Evolutionary conservation across 2,797 vertebrate species (phyloP).

Genomic region (Erpetoichthys calabaricus): DNA sequence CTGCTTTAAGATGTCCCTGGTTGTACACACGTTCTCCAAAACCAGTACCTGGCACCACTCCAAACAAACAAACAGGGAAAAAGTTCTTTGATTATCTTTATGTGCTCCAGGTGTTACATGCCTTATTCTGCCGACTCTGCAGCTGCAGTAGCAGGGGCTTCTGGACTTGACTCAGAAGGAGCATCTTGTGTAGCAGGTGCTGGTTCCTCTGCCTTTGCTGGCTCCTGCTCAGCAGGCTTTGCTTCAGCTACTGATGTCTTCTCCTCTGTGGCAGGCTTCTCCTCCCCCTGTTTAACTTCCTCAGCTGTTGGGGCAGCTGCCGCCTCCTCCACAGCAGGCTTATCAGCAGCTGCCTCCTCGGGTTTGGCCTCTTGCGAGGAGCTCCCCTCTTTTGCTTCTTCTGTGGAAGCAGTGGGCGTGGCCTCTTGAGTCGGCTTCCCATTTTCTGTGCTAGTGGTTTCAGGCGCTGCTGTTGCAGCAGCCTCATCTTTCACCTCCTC

Average conservation of each 20-base stretch:
- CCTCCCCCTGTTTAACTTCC: slow-evolving; percentile 21
- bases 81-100: slow-evolving; percentile 65
- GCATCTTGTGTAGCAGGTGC: slow-evolving; percentile 51
- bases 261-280: slow-evolving; percentile 19
- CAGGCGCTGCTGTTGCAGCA: slow-evolving; percentile 27
- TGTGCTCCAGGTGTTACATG: slow-evolving; percentile 7
- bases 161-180: slow-evolving; percentile 53
- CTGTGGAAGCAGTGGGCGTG: slow-evolving; percentile 28
- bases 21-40: slow-evolving; percentile 79
- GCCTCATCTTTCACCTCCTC: slow-evolving; percentile 53
- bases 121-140: slow-evolving; percentile 64
- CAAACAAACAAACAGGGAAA: slow-evolving; percentile 71
- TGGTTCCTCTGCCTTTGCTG: slow-evolving; percentile 54
- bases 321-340: slow-evolving; percentile 37
- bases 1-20: slow-evolving; percentile 81
- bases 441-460: slow-evolving; percentile 35
- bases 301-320: slow-evolving; percentile 16
- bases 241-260: slow-evolving; percentile 24
- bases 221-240: slow-evolving; percentile 39
- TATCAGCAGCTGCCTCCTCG: slow-evolving; percentile 49
- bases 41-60: slow-evolving; percentile 79
- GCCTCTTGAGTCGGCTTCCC: slow-evolving; percentile 43
- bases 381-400: slow-evolving; percentile 39
- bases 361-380: slow-evolving; percentile 40
- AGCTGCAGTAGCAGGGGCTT: slow-evolving; percentile 44